A percentile compares a stretch with the other conserved stretches of the same genome.
phyloP scores from a whole-genome alignment of 1,140 invertebrate genomes.

The Idris sp. region DNA sequence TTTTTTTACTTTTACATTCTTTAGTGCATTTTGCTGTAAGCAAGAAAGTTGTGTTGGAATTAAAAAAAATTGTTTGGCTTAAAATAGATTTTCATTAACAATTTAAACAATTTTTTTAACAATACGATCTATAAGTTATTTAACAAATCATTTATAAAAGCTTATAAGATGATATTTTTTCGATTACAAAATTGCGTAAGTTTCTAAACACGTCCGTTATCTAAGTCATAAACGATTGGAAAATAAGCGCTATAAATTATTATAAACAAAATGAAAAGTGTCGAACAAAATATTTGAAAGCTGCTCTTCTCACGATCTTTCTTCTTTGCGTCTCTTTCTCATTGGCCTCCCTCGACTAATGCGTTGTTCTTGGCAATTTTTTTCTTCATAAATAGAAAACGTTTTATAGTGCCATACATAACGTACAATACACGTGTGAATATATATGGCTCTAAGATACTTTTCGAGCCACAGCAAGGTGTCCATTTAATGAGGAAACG shows the following conservation, averaged over 20 bases:
- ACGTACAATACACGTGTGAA: conserved; percentile 35
- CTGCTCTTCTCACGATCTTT: conserved; percentile 50
- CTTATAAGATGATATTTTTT: too few relatives aligned
- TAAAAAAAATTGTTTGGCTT: conserved; percentile 9
- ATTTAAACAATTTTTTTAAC: too few relatives aligned
- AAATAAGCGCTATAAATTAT: conserved; percentile 52
- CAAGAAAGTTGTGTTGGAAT: too few relatives aligned
- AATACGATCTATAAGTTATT: too few relatives aligned
- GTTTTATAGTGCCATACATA: conserved; percentile 50
- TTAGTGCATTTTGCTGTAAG: conserved; percentile 15
- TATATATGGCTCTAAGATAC: conserved; percentile 45
- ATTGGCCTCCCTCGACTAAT: background rate
- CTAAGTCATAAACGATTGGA: conserved; percentile 19
- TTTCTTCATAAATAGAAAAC: conserved; percentile 56
- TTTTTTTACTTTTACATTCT: conserved; percentile 14
- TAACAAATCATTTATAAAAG: background rate
- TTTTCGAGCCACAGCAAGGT: conserved; percentile 53
- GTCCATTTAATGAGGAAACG: conserved; percentile 59
- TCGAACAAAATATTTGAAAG: conserved; percentile 37
- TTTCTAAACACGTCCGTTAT: conserved; percentile 22
- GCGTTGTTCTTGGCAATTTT: conserved; percentile 21
- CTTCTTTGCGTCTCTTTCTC: conserved; percentile 1
- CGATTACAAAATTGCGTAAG: conserved; percentile 14
- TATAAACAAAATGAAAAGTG: conserved; percentile 56
- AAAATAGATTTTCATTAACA: too few relatives aligned